Base-by-base conservation (phyloP, 2,888 invertebrate genomes). In the Pterobdella sp. region DNA sequence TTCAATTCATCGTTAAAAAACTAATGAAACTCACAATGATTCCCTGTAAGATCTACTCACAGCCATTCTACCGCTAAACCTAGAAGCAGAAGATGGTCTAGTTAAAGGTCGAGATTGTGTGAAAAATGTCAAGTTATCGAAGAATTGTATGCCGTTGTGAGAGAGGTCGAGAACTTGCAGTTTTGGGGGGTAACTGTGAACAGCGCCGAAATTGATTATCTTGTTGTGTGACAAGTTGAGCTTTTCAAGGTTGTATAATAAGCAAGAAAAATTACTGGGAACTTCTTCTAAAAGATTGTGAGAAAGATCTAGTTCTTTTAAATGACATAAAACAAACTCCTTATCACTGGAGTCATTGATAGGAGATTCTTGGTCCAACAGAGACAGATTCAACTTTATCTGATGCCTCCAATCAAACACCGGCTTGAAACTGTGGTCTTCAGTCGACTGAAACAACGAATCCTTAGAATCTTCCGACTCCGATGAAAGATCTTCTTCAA, bases 141-240 rank as follows among this genome's bases (percentile, higher is more conserved):
- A 26, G n/a, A 22, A 56, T 7, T 18, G 74, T 73, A 94, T 91
- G 83, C 90, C 90, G 84, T 95, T 96, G 82, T 93, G 91, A 67
- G 93, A 93, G 52, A 97, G 86, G 84, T 97, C 96, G 63, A 98
- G 84, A 82, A 94, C 93, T 75, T 94, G 92, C 10, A 97, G 85
- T 67, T 89, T 89, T 60, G 90, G 89, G 0, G 97, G 96, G 83
- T 93, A 94, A 72, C 91, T 90, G 18, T 92, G 92, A 73, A 95
- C 91, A 80, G 90, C 90, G 1, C 93, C 93, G 89, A 94, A 90
- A 72, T 81, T 80, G 36, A 78, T 81, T 36, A 87, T 78, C 75
- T 89, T 89, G 84, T 97, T 97, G 81, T 92, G 92, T 0, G 94
- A 90, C 87, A 98, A 88, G 82, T 94, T 94, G 26, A 98, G 87